Conservation (phyloP, 2,797 vertebrate species). For the Xenopus petersii region DNA sequence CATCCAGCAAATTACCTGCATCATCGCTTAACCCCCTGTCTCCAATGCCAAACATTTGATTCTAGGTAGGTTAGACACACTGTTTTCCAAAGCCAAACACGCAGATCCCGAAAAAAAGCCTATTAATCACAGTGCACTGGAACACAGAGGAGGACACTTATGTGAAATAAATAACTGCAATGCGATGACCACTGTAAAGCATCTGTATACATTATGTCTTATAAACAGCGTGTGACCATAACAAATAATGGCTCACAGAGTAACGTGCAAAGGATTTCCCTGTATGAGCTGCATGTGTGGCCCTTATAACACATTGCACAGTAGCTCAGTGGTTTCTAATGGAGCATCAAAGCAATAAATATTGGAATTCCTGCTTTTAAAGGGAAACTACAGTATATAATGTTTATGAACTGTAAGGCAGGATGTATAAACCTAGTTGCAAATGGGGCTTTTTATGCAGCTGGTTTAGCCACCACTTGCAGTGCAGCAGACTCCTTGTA, state of each 20-base stretch:
- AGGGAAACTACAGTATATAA: too few species aligned
- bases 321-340: too few species aligned
- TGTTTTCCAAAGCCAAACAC: background rate
- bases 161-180: background rate
- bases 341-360: too few species aligned
- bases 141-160: background rate
- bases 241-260: background rate
- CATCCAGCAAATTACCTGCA: conserved; percentile 14
- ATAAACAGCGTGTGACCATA: background rate
- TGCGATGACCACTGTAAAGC: background rate
- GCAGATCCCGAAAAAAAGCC: background rate
- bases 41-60: conserved; percentile 3
- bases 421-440: too few species aligned
- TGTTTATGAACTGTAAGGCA: too few species aligned
- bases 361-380: too few species aligned
- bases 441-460: too few species aligned
- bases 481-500: too few species aligned
- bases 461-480: too few species aligned
- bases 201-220: background rate
- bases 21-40: conserved; percentile 54
- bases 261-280: too few species aligned
- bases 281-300: too few species aligned
- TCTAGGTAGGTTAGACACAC: background rate
- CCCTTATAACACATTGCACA: too few species aligned
- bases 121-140: background rate